Evolutionary conservation across 1,140 invertebrate species (phyloP).

Genomic region (Charaxes varanes): DNA sequence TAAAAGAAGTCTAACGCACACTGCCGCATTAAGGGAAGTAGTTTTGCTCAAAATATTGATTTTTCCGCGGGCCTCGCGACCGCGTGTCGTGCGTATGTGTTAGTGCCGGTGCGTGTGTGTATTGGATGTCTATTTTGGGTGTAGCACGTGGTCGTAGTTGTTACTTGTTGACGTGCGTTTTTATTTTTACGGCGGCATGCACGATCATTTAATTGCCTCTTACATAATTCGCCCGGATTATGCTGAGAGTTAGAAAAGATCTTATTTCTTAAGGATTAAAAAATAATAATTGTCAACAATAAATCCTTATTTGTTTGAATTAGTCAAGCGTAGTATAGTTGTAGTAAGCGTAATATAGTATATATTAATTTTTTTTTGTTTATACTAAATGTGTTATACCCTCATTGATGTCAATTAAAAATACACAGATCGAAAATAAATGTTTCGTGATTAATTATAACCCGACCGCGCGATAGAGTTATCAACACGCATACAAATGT

Average conservation of each 20-base stretch:
- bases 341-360: no score
- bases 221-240: slow-evolving; percentile 28
- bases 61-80: slow-evolving; percentile 60
- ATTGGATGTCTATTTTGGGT: slow-evolving; percentile 64
- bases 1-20: slow-evolving; percentile 40
- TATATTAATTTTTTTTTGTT: no score
- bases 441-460: slow-evolving; percentile 3
- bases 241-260: slow-evolving; percentile 2
- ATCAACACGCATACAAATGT: slow-evolving; percentile 33
- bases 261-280: not conserved
- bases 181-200: slow-evolving; percentile 66
- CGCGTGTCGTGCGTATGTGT: slow-evolving; percentile 43
- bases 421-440: no score
- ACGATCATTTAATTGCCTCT: slow-evolving; percentile 46
- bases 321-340: no score
- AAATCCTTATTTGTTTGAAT: not conserved
- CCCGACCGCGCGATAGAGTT: slow-evolving; percentile 9
- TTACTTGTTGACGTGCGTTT: slow-evolving; percentile 68
- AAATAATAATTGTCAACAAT: no score
- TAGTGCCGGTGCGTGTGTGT: slow-evolving; percentile 34
- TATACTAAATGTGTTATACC: no score
- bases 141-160: slow-evolving; percentile 67
- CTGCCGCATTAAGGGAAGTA: slow-evolving; percentile 60
- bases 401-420: no score
- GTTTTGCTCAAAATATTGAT: slow-evolving; percentile 74